Conservation (phyloP, 2,113 vertebrate genomes). For the Mystacornis crossleyi region DNA sequence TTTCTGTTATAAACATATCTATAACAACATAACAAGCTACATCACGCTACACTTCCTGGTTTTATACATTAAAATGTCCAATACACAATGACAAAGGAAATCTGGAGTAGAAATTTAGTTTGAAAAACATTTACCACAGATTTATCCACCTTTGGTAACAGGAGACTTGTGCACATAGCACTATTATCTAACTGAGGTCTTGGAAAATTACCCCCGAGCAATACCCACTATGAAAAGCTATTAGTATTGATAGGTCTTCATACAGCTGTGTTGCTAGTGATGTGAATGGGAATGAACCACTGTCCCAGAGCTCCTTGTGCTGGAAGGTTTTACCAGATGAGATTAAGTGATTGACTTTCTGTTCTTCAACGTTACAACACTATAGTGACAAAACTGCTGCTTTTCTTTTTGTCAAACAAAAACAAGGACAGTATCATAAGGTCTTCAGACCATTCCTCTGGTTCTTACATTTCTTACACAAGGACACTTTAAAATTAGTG, state of each 20-base stretch:
- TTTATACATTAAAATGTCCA: not conserved
- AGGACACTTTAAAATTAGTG: not conserved
- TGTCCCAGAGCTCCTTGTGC: not conserved
- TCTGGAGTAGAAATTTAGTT: not conserved
- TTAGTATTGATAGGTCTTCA: not conserved
- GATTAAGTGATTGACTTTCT: not conserved
- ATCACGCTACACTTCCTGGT: not conserved
- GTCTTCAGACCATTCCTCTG: not conserved
- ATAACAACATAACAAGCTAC: not conserved
- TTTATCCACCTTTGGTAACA: not conserved
- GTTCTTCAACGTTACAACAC: not conserved
- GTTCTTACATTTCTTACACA: not conserved
- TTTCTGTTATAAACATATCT: not conserved
- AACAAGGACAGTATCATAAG: not conserved
- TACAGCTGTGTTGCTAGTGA: not conserved
- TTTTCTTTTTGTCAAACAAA: not conserved
- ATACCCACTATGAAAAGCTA: not conserved
- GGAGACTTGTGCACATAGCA: not conserved
- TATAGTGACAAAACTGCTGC: not conserved
- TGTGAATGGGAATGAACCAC: not conserved
- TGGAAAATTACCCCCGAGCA: not conserved
- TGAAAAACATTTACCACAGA: not conserved
- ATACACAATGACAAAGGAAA: not conserved
- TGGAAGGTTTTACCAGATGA: not conserved
- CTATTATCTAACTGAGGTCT: not conserved